Conservation (phyloP, 1,140 invertebrate species). For the Meloidogyne exigua region DNA sequence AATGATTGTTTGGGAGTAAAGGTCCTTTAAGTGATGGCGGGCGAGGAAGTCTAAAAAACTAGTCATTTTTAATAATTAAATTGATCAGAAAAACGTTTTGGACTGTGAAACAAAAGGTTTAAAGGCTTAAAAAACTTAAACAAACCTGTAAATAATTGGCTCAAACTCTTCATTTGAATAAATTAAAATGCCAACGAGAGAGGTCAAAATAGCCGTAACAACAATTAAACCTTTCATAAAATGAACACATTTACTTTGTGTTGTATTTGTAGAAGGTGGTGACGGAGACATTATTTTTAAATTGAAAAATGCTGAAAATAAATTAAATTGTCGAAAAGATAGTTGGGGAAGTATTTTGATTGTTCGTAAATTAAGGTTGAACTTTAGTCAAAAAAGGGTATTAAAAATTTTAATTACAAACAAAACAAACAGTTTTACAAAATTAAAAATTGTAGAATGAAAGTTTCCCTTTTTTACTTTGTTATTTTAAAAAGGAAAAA, state of each 20-base stretch:
- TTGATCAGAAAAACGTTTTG: no score
- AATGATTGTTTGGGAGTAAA: slow-evolving; percentile 39
- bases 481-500: no score
- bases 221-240: neutral
- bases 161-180: neutral
- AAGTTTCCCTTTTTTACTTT: no score
- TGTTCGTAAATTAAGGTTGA: no score
- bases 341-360: no score
- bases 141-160: neutral
- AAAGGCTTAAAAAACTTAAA: neutral
- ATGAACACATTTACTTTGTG: neutral
- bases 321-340: neutral
- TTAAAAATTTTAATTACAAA: no score
- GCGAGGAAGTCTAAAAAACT: slow-evolving; percentile 48
- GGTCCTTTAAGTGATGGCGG: slow-evolving; percentile 44
- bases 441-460: no score
- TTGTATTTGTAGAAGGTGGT: neutral
- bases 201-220: neutral
- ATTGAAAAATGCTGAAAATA: neutral
- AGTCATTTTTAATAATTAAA: no score
- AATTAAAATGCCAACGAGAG: neutral
- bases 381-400: no score
- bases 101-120: no score
- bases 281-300: neutral
- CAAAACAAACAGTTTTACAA: no score